Evolutionary conservation across 2,113 vertebrate genomes (phyloP).

Genomic region (Stegostoma tigrinum): DNA sequence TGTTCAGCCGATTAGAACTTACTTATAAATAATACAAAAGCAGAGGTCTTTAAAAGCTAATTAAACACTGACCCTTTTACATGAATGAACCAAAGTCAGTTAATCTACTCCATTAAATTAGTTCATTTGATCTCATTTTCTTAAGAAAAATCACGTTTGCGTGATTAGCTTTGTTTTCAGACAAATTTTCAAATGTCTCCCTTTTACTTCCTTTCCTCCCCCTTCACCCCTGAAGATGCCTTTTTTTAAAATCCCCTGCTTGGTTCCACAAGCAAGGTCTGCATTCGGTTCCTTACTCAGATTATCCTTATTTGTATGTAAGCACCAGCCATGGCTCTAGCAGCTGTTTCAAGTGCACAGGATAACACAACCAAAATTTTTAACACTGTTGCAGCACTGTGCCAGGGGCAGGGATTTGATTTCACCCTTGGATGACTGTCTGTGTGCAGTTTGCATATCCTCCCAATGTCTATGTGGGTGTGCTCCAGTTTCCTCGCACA

Average conservation of each 20-base stretch:
- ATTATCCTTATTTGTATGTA: not conserved
- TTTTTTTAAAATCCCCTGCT: no score
- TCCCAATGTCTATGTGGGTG: no score
- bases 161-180: not conserved
- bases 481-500: no score
- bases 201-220: not conserved
- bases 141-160: not conserved
- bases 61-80: constrained; percentile 3
- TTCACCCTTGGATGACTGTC: no score
- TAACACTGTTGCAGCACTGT: no score
- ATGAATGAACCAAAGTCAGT: not conserved
- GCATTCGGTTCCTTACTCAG: not conserved
- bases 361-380: not conserved
- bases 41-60: constrained; percentile 16
- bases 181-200: constrained; percentile 4
- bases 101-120: not conserved
- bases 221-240: not conserved
- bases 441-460: no score
- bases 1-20: not conserved
- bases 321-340: not conserved
- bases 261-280: not conserved
- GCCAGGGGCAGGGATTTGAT: no score
- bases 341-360: not conserved
- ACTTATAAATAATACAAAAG: constrained; percentile 25
- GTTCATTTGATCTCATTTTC: constrained; percentile 29